These are phyloP conservation scores for Myripristis jacobus DNA, from an alignment of 2,797 vertebrate species.

Conservation along the genomic window DNA sequence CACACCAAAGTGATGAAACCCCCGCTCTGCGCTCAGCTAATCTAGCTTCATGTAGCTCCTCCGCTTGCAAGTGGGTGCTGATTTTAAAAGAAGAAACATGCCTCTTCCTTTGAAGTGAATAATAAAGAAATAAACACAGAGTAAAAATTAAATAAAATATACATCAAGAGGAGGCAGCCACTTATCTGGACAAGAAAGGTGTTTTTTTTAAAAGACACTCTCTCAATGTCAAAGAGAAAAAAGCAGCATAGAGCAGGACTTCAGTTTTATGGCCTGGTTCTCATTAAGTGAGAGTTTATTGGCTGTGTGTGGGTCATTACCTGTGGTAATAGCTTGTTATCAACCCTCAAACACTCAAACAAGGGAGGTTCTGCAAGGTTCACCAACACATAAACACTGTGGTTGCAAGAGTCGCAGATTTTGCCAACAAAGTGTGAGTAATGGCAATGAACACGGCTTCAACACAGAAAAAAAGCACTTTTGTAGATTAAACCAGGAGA, in stretches of 20 bases:
- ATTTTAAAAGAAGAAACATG: slow-evolving; percentile 28
- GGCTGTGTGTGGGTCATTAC: slow-evolving; percentile 79
- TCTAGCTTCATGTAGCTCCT: slow-evolving; percentile 9
- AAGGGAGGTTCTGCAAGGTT: slow-evolving; percentile 65
- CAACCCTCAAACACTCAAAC: slow-evolving; percentile 70
- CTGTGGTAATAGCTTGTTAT: slow-evolving; percentile 78
- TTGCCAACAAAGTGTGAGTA: slow-evolving; percentile 25
- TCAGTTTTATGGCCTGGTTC: slow-evolving; percentile 66
- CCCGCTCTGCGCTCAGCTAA: slow-evolving; percentile 4
- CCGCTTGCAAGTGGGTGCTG: neutral
- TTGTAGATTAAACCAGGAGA: slow-evolving; percentile 9
- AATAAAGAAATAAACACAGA: slow-evolving; percentile 10
- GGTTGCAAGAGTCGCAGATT: slow-evolving; percentile 25
- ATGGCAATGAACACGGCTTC: neutral
- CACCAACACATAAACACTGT: slow-evolving; percentile 65
- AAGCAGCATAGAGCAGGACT: slow-evolving; percentile 43
- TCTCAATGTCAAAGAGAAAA: slow-evolving; percentile 43
- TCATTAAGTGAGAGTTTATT: slow-evolving; percentile 81
- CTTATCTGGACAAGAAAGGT: slow-evolving; percentile 27
- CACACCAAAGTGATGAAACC: slow-evolving; percentile 19
- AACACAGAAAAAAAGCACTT: neutral
- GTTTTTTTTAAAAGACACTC: slow-evolving; percentile 48
- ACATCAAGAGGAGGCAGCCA: slow-evolving; percentile 14
- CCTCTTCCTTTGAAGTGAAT: slow-evolving; percentile 14
- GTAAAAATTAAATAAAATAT: slow-evolving; percentile 40